Percentiles rank a stretch among this genome's conserved stretches.
Evolutionary conservation across 2,113 vertebrate genomes (phyloP).

Genomic region (Ellobius talpinus): DNA sequence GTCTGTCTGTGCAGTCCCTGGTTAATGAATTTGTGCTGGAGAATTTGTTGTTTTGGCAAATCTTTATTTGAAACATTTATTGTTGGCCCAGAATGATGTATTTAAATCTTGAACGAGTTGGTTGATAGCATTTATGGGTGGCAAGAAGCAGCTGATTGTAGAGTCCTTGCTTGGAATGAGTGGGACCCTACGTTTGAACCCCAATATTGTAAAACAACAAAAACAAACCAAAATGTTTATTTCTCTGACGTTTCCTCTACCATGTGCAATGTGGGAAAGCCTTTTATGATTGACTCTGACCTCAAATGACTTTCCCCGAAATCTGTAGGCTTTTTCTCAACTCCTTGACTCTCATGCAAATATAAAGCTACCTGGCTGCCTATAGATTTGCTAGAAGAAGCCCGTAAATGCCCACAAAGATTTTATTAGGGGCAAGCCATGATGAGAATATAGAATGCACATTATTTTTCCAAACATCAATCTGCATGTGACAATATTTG

Average conservation of each 20-base stretch:
- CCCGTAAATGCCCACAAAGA: background rate
- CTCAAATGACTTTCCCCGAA: constrained; percentile 59
- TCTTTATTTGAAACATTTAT: constrained; percentile 59
- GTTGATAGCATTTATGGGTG: background rate
- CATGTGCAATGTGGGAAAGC: background rate
- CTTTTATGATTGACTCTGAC: constrained; percentile 31
- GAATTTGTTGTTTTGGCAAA: constrained; percentile 9
- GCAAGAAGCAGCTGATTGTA: background rate
- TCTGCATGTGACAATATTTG: background rate
- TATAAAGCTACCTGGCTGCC: background rate
- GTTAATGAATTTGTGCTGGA: constrained; percentile 12
- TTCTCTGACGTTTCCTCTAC: constrained; percentile 44
- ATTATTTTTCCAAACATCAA: background rate
- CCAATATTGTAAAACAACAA: background rate
- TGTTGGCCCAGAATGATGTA: background rate
- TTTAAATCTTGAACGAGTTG: background rate
- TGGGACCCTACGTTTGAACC: background rate
- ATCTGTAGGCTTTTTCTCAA: constrained; percentile 8
- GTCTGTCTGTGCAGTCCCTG: background rate
- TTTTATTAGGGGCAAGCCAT: constrained; percentile 9
- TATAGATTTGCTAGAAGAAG: constrained; percentile 3
- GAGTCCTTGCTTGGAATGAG: background rate
- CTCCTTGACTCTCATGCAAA: constrained; percentile 47
- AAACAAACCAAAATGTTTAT: background rate
- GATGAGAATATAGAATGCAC: background rate